A percentile compares a stretch with the other conserved stretches of the same genome.
These are phyloP conservation scores for Zosterops hypoxanthus DNA, from an alignment of 2,113 vertebrate species.

Conservation along the genomic window DNA sequence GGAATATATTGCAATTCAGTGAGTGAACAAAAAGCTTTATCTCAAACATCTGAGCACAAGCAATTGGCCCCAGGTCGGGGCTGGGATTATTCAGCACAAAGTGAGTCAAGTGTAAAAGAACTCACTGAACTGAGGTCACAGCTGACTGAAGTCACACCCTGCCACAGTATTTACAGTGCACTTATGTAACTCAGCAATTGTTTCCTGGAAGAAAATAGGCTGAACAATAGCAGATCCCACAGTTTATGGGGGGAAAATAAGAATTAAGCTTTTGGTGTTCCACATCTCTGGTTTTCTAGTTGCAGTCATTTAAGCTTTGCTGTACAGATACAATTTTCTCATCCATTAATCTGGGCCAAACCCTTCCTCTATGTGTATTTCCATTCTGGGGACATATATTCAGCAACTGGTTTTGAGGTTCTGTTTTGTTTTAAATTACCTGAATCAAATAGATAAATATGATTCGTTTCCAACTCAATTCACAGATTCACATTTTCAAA, in stretches of 20 bases:
- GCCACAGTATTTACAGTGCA: accelerated
- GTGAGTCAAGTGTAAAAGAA: background rate
- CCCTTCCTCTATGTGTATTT: background rate
- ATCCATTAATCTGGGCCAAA: background rate
- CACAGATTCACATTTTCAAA: background rate
- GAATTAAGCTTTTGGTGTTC: background rate
- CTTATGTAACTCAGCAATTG: background rate
- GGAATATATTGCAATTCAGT: background rate
- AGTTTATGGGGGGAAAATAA: background rate
- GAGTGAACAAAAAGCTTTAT: background rate
- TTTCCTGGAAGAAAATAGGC: background rate
- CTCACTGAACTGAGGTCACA: background rate
- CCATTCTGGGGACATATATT: background rate
- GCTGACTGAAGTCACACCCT: background rate
- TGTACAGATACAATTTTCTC: background rate
- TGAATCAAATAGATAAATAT: background rate
- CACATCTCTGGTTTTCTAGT: background rate
- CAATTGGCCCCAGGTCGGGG: accelerated
- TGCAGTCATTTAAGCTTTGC: background rate
- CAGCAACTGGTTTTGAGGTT: background rate
- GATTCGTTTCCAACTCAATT: background rate
- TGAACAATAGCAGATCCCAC: background rate
- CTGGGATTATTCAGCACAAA: background rate
- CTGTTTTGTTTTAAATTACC: background rate
- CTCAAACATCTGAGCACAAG: background rate